Evolutionary conservation across 1,140 invertebrate species (phyloP).

Genomic region (Leptinotarsa defecta): DNA sequence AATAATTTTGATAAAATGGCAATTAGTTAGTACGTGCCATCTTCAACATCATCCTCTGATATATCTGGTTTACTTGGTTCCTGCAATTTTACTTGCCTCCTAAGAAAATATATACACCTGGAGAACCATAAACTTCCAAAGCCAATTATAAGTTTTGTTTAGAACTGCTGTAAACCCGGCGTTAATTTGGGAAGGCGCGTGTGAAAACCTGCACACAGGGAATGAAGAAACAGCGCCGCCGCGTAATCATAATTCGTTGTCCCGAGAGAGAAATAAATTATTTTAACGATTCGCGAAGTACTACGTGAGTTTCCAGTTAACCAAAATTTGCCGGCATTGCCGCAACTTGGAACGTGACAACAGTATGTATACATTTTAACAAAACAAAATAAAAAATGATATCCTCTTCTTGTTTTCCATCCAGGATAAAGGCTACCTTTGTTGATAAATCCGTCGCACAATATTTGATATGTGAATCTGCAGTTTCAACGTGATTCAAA

Average conservation of each 20-base stretch:
- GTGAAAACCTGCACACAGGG: neutral
- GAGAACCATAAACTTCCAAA: neutral
- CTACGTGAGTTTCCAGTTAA: neutral
- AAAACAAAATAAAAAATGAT: no score
- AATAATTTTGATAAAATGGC: no score
- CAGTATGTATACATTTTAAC: no score
- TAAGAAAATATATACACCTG: neutral
- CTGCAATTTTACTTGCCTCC: neutral
- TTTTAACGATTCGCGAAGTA: slow-evolving; percentile 35
- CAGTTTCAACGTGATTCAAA: no score
- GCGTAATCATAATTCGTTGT: slow-evolving; percentile 41
- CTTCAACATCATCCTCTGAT: no score
- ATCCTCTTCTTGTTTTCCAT: no score
- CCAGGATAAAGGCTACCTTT: no score
- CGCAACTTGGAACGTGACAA: no score
- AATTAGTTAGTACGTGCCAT: no score
- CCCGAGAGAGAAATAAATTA: slow-evolving; percentile 41
- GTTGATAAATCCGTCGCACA: no score
- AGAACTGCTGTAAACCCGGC: neutral
- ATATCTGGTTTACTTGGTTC: no score
- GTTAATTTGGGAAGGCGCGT: slow-evolving; percentile 7
- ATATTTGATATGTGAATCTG: no score
- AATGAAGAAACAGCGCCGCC: slow-evolving; percentile 22
- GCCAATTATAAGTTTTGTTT: neutral
- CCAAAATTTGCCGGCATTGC: neutral